Evolutionary conservation across 2,113 vertebrate genomes (phyloP).

Genomic region (Nibea coibor): DNA sequence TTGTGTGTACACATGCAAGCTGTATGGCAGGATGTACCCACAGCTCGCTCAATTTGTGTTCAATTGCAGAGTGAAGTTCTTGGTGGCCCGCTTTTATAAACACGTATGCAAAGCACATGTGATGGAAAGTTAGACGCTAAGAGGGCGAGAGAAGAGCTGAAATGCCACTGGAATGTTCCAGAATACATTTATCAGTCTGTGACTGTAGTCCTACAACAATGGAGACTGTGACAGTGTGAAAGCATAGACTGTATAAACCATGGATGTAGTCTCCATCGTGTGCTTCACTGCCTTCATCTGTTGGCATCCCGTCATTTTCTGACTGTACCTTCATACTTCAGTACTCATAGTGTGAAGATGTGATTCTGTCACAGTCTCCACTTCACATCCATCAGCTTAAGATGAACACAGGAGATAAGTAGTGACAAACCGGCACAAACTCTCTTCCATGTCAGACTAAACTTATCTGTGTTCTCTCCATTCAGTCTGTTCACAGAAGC

Average conservation of each 20-base stretch:
- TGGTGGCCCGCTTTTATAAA: constrained; percentile 5
- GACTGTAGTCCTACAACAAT: too few relatives aligned
- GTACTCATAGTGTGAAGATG: too few relatives aligned
- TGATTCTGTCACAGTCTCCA: too few relatives aligned
- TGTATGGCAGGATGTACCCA: constrained; percentile 26
- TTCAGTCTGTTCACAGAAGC: neutral
- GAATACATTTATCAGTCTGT: too few relatives aligned
- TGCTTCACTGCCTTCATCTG: too few relatives aligned
- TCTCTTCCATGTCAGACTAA: neutral
- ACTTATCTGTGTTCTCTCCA: neutral
- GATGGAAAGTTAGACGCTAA: neutral
- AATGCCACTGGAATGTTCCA: neutral
- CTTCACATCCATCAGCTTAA: too few relatives aligned
- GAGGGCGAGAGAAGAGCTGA: neutral
- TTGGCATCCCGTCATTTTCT: too few relatives aligned
- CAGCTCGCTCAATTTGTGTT: constrained; percentile 14
- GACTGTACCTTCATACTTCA: too few relatives aligned
- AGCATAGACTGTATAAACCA: too few relatives aligned
- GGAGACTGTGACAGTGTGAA: too few relatives aligned
- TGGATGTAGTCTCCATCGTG: too few relatives aligned
- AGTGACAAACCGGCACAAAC: neutral
- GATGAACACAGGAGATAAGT: neutral
- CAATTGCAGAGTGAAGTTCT: neutral
- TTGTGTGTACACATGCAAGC: constrained; percentile 20
- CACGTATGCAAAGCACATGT: constrained; percentile 18